Base-by-base conservation (phyloP, 1,140 invertebrate genomes). In the Pomacea maculata region DNA sequence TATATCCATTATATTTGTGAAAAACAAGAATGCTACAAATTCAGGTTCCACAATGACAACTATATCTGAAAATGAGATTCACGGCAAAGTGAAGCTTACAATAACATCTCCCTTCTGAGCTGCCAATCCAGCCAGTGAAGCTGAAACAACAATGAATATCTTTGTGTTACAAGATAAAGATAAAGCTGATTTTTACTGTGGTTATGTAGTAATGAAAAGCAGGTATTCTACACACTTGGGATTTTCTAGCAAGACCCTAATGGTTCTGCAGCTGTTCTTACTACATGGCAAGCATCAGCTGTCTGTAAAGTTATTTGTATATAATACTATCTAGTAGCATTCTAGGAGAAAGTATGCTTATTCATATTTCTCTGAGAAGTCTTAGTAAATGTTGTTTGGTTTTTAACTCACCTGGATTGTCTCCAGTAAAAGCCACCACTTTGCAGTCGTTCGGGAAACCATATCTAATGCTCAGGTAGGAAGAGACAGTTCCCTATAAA, bases 341-440 rank as follows among this genome's bases (percentile, higher is more conserved):
- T 25, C 25, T 25, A 25, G 34, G 34, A 45, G 34, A 45, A 45
- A 45, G 34, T 45, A 45, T 45, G 34, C 0, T 45, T 6, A 45
- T 52, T 52, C 67, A 63, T 78, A 29, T 70, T 52, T 52, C 52
- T 78, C 34, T 68, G 29, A 29, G 19, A 67, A 11, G 8, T 70
- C 12, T 17, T n/a, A 68, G 29, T 4, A 8, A 64, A 63, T 45
- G 75, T 25, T 21, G 55, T 61, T 11, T 45, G 61, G 55, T 25
- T 0, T 21, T 64, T 54, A 64, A 25, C 63, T 80, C 80, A 92
- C 91, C 87, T 75, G 92, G 95, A 93, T 99, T 99, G 89, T 99
- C 98, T 0, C 97, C 98, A 3, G 97, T 98, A 90, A 98, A 98
- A 1, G 96, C 95, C 9, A 97, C 93, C 10, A 99, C 93, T 88